phyloP scores from a whole-genome alignment of 2,797 vertebrate genomes.

The Centropyge bicolor region DNA sequence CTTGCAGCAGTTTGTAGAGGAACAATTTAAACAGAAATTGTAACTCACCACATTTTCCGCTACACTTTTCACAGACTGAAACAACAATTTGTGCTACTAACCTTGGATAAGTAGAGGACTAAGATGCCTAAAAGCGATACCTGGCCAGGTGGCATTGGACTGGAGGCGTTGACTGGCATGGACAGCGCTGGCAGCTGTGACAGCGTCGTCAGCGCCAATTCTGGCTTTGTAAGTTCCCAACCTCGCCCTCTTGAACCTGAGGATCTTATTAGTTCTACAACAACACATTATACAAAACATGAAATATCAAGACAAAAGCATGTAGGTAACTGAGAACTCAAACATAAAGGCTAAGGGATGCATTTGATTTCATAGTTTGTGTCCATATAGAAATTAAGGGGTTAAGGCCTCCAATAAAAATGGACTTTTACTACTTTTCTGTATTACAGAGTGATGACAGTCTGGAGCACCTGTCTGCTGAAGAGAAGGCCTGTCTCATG shows the following conservation, averaged over 20 bases:
- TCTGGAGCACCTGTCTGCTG: slow-evolving; percentile 92
- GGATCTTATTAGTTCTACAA: neutral
- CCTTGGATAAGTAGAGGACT: slow-evolving; percentile 25
- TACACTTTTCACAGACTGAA: slow-evolving; percentile 41
- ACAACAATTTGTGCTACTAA: slow-evolving; percentile 24
- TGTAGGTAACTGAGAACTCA: neutral
- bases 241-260: neutral
- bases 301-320: neutral
- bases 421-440: slow-evolving; percentile 4
- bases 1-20: neutral
- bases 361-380: neutral
- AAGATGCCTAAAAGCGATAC: slow-evolving; percentile 91
- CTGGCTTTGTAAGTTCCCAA: slow-evolving; percentile 81
- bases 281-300: neutral
- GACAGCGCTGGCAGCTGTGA: slow-evolving; percentile 88
- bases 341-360: neutral
- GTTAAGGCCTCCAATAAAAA: neutral
- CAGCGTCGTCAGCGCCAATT: slow-evolving; percentile 89
- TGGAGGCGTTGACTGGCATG: slow-evolving; percentile 79
- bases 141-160: slow-evolving; percentile 85
- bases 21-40: neutral
- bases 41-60: neutral
- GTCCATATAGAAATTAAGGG: neutral
- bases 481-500: slow-evolving; percentile 94
- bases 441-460: slow-evolving; percentile 89